Evolutionary conservation across 2,888 invertebrate genomes (phyloP), one percentile per base, ranked within the genome.

Genomic region (Stramonita haemastoma): DNA sequence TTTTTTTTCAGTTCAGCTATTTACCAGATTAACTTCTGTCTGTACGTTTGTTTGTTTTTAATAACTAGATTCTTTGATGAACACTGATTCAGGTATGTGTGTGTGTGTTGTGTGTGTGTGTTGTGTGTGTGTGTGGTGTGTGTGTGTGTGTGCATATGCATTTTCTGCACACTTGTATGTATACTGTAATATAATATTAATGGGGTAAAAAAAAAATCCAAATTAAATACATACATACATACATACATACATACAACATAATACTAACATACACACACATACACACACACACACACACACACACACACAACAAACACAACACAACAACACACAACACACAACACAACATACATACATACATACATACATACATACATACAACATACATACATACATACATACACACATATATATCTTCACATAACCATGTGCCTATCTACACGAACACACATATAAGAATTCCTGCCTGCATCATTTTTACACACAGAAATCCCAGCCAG

Each of bases 261-360:
- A 29, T 22, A 8, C 22, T 22, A 70, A 26, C 70, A 5, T 5
- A 70, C 17, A 15, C 79, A 32, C 34, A 32, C 32, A 32, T 19
- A 73, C 73, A 73, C 73, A 73, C 73, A 73, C 73, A 73, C 73
- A 73, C 73, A 19, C 73, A 26, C 73, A 73, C 73, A 26, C 73
- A 17, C 73, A 11, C 73, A 11, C 22, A 5, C 73, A 22, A 17
- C 57, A 8, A 8, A 8, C 57, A 57, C n/a, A 57, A 57, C 57
- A 57, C 57, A 57, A 8, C 8, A 8, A 57, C 57, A 57, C 57
- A 57, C 57, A 57, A 8, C 15, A 17, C 15, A 17, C 8, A 13
- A 17, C 57, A 57, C 11, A 57, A 57, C 15, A 13, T 13, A 13
- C 57, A 13, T 57, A 57, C 11, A 8, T 8, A 57, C 15, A 17